Conservation (phyloP, 2,888 invertebrate species). For the Norana najaformis region DNA sequence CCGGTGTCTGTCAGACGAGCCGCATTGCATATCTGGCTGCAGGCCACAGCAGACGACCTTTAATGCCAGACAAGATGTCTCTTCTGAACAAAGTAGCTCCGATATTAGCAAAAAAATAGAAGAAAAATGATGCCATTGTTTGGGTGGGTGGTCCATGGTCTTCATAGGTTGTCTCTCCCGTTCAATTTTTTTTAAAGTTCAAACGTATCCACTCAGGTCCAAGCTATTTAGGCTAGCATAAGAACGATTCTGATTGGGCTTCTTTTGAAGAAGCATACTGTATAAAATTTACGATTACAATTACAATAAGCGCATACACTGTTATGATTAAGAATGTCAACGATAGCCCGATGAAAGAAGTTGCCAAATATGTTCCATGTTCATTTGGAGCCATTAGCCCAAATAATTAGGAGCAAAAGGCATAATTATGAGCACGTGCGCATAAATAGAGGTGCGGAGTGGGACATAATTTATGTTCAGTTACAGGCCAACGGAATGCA, state of each 20-base stretch:
- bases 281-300: background rate
- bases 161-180: no score
- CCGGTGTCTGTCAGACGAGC: no score
- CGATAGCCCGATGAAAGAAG: background rate
- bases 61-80: no score
- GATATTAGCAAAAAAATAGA: no score
- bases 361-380: background rate
- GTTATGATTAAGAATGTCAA: background rate
- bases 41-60: no score
- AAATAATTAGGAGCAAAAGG: background rate
- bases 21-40: no score
- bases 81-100: no score
- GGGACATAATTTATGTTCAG: background rate
- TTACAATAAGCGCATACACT: background rate
- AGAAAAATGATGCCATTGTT: no score
- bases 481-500: background rate
- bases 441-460: background rate
- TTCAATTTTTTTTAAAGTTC: no score
- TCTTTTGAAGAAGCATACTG: background rate
- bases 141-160: no score
- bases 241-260: background rate
- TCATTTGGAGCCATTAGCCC: background rate
- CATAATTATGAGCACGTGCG: background rate
- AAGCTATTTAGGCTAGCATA: background rate
- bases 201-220: no score